Percentiles rank a stretch among this genome's conserved stretches.
phyloP scores from a whole-genome alignment of 2,888 invertebrate species.

The Diplazon laetatorius region DNA sequence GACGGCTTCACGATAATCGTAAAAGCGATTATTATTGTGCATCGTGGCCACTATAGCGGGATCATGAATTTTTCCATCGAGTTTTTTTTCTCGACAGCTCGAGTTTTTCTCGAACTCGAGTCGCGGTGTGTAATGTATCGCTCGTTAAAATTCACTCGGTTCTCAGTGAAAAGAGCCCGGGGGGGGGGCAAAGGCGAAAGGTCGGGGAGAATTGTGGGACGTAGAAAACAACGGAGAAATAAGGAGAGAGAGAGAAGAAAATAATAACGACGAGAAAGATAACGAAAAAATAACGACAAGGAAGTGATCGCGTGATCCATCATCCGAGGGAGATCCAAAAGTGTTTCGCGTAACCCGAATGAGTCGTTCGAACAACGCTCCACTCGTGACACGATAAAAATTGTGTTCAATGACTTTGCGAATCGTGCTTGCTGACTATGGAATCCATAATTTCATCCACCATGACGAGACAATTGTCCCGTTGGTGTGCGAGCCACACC shows the following conservation, averaged over 20 bases:
- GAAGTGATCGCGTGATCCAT: constrained; percentile 48
- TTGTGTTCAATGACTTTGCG: constrained; percentile 54
- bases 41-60: neutral
- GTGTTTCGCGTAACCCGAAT: constrained; percentile 58
- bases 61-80: neutral
- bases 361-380: constrained; percentile 51
- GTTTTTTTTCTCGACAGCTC: neutral
- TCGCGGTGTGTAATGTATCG: constrained; percentile 18
- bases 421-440: constrained; percentile 22
- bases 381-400: constrained; percentile 48
- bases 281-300: constrained; percentile 1
- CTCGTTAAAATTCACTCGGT: constrained; percentile 32
- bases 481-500: constrained; percentile 27
- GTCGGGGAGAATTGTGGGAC: constrained; percentile 17
- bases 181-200: constrained; percentile 13
- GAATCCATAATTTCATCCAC: constrained; percentile 49
- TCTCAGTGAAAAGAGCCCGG: constrained; percentile 2
- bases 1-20: neutral
- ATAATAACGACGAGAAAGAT: neutral
- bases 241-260: constrained; percentile 1
- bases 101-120: neutral
- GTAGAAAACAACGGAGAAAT: constrained; percentile 17
- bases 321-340: constrained; percentile 52
- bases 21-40: neutral
- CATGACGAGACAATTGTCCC: constrained; percentile 55